Percentiles rank a stretch among this genome's conserved stretches.
These are phyloP conservation scores for Drosophila monieri DNA, from an alignment of 2,888 invertebrate species.

Conservation along the genomic window DNA sequence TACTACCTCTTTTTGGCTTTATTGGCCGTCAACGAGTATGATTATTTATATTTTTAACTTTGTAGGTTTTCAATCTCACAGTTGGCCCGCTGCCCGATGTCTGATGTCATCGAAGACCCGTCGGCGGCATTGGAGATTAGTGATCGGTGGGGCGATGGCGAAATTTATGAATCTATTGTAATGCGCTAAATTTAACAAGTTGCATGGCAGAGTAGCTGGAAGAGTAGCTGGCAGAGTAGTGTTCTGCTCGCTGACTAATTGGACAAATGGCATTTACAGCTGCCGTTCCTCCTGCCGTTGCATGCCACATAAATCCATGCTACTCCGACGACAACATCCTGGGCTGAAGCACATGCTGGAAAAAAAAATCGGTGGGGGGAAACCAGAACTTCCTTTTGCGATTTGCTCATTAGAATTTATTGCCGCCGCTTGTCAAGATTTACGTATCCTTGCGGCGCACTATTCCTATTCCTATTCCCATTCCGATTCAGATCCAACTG, in stretches of 20 bases:
- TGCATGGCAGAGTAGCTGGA: slow-evolving; percentile 41
- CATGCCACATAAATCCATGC: slow-evolving; percentile 55
- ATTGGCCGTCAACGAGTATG: slow-evolving; percentile 31
- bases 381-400: slow-evolving; percentile 70
- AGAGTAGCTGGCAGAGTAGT: slow-evolving; percentile 4
- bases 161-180: slow-evolving; percentile 73
- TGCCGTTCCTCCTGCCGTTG: slow-evolving; percentile 46
- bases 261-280: slow-evolving; percentile 78
- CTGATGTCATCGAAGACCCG: slow-evolving; percentile 62
- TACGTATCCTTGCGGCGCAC: slow-evolving; percentile 78
- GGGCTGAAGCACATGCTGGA: slow-evolving; percentile 29
- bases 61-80: slow-evolving; percentile 30
- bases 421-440: slow-evolving; percentile 79
- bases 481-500: slow-evolving; percentile 27
- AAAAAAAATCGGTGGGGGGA: slow-evolving; percentile 4
- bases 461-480: slow-evolving; percentile 16
- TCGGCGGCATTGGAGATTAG: slow-evolving; percentile 45
- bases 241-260: slow-evolving; percentile 63
- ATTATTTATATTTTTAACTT: slow-evolving; percentile 43
- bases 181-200: slow-evolving; percentile 77
- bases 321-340: slow-evolving; percentile 66
- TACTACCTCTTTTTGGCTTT: slow-evolving; percentile 8
- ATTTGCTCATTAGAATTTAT: slow-evolving; percentile 81
- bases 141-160: slow-evolving; percentile 50
- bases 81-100: slow-evolving; percentile 26